These are phyloP conservation scores for Rhinolophus sinicus DNA, from an alignment of 2,113 vertebrate genomes.

Conservation along the genomic window DNA sequence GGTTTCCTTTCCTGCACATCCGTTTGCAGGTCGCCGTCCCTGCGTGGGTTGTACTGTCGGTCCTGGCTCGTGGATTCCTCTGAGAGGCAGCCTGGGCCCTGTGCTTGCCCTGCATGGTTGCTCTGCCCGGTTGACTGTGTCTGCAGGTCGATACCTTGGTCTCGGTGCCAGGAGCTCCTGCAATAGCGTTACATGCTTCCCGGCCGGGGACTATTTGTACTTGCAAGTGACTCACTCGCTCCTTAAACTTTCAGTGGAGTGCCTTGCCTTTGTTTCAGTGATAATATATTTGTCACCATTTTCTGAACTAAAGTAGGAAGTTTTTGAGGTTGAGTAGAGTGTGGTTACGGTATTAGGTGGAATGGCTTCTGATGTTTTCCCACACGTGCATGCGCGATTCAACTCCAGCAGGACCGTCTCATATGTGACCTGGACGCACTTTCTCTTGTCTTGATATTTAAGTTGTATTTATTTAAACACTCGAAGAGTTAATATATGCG, in stretches of 20 bases:
- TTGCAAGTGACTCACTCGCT: not conserved
- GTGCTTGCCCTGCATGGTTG: accelerated
- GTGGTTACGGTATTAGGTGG: too few species aligned
- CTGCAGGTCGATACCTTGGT: accelerated
- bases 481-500: not conserved
- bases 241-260: too few species aligned
- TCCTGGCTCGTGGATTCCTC: not conserved
- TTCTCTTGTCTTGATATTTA: not conserved
- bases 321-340: not conserved
- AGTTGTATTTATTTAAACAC: not conserved
- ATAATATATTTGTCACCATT: not conserved
- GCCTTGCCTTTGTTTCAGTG: not conserved
- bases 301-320: not conserved
- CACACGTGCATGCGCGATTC: accelerated
- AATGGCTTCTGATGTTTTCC: not conserved
- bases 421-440: not conserved
- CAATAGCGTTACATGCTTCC: not conserved
- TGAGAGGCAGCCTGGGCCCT: not conserved
- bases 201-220: accelerated
- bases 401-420: not conserved
- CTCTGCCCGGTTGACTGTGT: not conserved
- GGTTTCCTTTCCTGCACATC: accelerated
- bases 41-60: accelerated
- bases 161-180: not conserved
- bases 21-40: accelerated